A percentile compares a stretch with the other conserved stretches of the same genome.
phyloP scores from a whole-genome alignment of 2,113 vertebrate species.

The Percina caprodes region DNA sequence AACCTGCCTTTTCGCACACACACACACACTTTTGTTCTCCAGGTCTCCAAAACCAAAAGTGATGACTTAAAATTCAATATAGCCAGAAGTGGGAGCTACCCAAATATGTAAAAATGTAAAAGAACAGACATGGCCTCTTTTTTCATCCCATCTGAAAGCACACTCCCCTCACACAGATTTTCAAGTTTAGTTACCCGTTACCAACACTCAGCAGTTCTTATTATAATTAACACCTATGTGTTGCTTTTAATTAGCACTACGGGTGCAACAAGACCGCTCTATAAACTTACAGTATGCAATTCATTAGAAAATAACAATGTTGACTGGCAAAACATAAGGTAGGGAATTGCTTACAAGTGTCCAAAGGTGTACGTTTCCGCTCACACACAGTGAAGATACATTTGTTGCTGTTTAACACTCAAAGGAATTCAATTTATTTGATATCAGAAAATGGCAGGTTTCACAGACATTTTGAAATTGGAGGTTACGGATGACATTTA shows the following conservation, averaged over 20 bases:
- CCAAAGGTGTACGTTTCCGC: background rate
- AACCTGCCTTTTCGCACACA: background rate
- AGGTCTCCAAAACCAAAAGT: background rate
- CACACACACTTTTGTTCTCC: background rate
- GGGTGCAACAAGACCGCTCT: constrained; percentile 28
- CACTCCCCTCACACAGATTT: background rate
- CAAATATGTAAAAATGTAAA: background rate
- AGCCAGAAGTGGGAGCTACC: background rate
- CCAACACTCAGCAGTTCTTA: background rate
- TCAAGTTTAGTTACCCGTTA: constrained; percentile 27
- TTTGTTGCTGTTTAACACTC: background rate
- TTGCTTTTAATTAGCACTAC: constrained; percentile 44
- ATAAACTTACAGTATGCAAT: constrained; percentile 29
- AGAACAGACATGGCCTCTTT: background rate
- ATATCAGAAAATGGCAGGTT: background rate
- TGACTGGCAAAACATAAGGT: constrained; percentile 45
- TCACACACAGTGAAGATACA: background rate
- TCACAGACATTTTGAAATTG: background rate
- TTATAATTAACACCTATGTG: constrained; percentile 25
- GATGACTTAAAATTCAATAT: background rate
- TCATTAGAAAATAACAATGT: constrained; percentile 53
- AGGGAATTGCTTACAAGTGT: background rate
- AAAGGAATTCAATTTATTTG: background rate
- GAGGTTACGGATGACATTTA: background rate
- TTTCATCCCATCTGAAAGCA: background rate